Evolutionary conservation across 2,797 vertebrate species (phyloP).

Genomic region (Ctenochaetus hawaiiensis): DNA sequence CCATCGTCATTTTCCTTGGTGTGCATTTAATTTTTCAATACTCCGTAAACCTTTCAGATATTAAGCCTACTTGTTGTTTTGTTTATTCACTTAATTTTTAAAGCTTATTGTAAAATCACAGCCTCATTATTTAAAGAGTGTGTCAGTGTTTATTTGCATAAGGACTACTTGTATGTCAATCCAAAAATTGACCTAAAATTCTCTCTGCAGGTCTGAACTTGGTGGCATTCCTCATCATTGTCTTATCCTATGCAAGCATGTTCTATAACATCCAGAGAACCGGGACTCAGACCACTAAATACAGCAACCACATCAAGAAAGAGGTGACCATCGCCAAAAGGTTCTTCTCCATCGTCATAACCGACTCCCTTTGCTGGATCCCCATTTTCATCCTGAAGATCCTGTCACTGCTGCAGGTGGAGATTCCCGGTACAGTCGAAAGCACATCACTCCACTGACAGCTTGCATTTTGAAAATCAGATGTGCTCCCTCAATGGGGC

Average conservation of each 20-base stretch:
- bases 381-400: constrained; percentile 98
- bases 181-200: constrained; percentile 15
- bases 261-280: constrained; percentile 97
- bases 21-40: constrained; percentile 58
- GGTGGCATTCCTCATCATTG: constrained; percentile 95
- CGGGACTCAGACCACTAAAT: constrained; percentile 91
- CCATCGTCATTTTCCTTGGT: constrained; percentile 96
- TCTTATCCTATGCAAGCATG: constrained; percentile 98
- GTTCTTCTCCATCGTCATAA: constrained; percentile 98
- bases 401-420: constrained; percentile 93
- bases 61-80: not conserved
- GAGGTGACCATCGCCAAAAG: constrained; percentile 96
- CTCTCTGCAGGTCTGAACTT: constrained; percentile 91
- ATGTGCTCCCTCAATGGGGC: fast-evolving
- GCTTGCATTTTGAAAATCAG: not conserved
- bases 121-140: not conserved
- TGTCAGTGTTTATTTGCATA: constrained; percentile 4
- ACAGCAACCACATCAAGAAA: constrained; percentile 95
- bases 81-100: not conserved
- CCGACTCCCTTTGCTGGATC: constrained; percentile 98
- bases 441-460: not conserved
- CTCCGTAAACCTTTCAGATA: not conserved
- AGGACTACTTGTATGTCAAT: not conserved
- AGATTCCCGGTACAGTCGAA: constrained; percentile 93
- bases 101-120: not conserved